Evolutionary conservation across 2,797 vertebrate genomes (phyloP).

Genomic region (Pipistrellus nathusii): DNA sequence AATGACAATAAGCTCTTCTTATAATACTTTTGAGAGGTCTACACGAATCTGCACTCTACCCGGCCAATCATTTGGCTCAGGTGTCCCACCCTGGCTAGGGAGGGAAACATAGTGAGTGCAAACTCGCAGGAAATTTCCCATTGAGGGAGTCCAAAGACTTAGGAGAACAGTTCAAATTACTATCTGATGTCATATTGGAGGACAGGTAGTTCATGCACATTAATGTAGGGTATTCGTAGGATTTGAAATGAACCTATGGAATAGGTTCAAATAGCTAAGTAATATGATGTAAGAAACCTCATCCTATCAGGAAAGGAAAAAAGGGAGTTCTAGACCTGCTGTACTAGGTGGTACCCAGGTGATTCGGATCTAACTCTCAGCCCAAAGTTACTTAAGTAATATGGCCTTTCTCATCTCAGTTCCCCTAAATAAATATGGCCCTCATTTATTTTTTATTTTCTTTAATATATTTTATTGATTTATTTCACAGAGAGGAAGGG

Average conservation of each 20-base stretch:
- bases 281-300: neutral
- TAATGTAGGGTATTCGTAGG: slow-evolving; percentile 11
- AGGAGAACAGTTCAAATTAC: slow-evolving; percentile 53
- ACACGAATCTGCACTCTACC: neutral
- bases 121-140: slow-evolving; percentile 53
- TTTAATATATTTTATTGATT: too few species aligned
- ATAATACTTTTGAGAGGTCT: neutral
- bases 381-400: neutral
- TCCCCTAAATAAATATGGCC: neutral
- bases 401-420: neutral
- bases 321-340: neutral
- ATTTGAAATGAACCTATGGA: slow-evolving; percentile 51
- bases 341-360: too few species aligned
- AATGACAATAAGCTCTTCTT: neutral
- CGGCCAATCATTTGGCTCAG: neutral
- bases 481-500: too few species aligned
- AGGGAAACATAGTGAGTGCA: slow-evolving; percentile 7
- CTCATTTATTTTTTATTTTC: too few species aligned
- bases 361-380: neutral
- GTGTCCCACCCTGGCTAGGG: neutral
- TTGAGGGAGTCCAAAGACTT: slow-evolving; percentile 27
- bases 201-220: slow-evolving; percentile 23
- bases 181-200: slow-evolving; percentile 20
- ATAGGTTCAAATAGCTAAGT: slow-evolving; percentile 28
- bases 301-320: neutral